Evolutionary conservation across 2,888 invertebrate genomes (phyloP).

Genomic region (Nephrotoma flavescens): DNA sequence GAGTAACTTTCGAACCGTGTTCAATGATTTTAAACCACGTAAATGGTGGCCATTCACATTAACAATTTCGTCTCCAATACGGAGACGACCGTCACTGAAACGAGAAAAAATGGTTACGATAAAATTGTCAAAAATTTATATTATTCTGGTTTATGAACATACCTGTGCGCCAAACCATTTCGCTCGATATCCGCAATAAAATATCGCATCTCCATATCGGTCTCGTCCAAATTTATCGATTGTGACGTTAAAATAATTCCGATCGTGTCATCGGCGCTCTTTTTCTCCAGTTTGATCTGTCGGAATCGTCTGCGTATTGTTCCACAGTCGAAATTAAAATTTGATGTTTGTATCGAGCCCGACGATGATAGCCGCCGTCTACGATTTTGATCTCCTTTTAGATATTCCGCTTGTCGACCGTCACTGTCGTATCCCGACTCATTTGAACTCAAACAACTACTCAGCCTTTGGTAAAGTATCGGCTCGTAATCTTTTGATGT

Average conservation of each 20-base stretch:
- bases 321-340: slow-evolving; percentile 36
- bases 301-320: slow-evolving; percentile 46
- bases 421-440: slow-evolving; percentile 76
- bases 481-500: slow-evolving; percentile 40
- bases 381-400: slow-evolving; percentile 20
- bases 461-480: slow-evolving; percentile 43
- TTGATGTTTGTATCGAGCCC: slow-evolving; percentile 17
- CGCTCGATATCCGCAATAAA: slow-evolving; percentile 47
- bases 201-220: slow-evolving; percentile 44
- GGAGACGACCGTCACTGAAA: slow-evolving; percentile 61
- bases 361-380: slow-evolving; percentile 24
- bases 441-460: slow-evolving; percentile 66
- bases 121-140: background rate
- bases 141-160: slow-evolving; percentile 12
- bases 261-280: slow-evolving; percentile 48
- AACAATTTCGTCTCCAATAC: slow-evolving; percentile 77
- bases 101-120: background rate
- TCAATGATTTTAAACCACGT: slow-evolving; percentile 51
- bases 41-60: slow-evolving; percentile 75
- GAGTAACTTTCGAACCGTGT: slow-evolving; percentile 44
- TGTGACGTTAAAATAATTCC: slow-evolving; percentile 59
- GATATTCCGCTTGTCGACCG: slow-evolving; percentile 43
- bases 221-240: slow-evolving; percentile 36
- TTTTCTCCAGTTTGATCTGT: slow-evolving; percentile 49
- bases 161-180: slow-evolving; percentile 46